A percentile compares a stretch with the other conserved stretches of the same genome.
Evolutionary conservation across 1,140 invertebrate species (phyloP).

Genomic region (Anagrus nilaparvatae): DNA sequence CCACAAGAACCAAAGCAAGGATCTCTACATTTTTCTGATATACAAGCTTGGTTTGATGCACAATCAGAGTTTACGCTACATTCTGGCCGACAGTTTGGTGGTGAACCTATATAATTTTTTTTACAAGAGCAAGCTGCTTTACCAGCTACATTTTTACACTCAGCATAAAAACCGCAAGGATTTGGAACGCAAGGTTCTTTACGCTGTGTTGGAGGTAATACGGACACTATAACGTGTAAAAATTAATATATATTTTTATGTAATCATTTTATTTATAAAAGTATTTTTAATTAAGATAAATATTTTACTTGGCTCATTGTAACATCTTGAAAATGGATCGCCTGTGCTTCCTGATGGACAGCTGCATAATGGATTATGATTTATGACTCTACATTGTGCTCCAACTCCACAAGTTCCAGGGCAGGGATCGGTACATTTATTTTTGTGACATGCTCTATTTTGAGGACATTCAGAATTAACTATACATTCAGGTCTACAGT

Average conservation of each 20-base stretch:
- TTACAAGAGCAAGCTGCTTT: constrained; percentile 49
- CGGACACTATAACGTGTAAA: constrained; percentile 10
- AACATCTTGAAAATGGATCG: constrained; percentile 58
- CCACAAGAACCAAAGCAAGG: constrained; percentile 63
- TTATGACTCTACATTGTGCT: constrained; percentile 64
- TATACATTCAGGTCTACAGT: constrained; percentile 69
- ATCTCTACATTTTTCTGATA: constrained; percentile 56
- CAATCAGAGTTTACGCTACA: constrained; percentile 47
- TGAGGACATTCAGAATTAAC: constrained; percentile 70
- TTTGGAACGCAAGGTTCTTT: constrained; percentile 38
- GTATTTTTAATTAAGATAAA: background rate
- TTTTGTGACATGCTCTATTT: constrained; percentile 63
- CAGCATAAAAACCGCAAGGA: constrained; percentile 46
- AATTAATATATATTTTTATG: background rate
- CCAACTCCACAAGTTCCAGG: constrained; percentile 67
- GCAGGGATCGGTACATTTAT: constrained; percentile 70
- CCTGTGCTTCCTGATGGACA: constrained; percentile 56
- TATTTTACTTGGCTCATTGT: constrained; percentile 25
- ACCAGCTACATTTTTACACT: constrained; percentile 42
- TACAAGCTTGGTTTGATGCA: constrained; percentile 44
- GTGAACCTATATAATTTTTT: constrained; percentile 43
- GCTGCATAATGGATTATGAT: constrained; percentile 64
- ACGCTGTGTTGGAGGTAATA: constrained; percentile 19
- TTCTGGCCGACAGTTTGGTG: constrained; percentile 48
- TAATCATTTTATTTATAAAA: background rate